These are phyloP conservation scores for Fopius arisanus DNA, from an alignment of 1,140 invertebrate species.

Conservation along the genomic window DNA sequence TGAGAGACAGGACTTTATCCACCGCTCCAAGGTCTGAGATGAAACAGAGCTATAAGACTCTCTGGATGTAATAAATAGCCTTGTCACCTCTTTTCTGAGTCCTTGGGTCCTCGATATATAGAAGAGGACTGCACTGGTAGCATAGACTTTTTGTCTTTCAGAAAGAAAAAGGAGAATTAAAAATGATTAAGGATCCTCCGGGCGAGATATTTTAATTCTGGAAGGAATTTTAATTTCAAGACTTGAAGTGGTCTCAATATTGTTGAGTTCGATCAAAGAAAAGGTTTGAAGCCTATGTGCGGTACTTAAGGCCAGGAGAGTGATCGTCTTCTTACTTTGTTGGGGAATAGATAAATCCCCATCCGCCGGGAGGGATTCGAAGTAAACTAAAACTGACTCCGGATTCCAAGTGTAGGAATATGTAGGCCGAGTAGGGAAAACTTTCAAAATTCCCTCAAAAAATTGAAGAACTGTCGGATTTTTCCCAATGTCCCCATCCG, in stretches of 20 bases:
- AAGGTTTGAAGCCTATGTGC: slow-evolving; percentile 27
- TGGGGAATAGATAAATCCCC: neutral
- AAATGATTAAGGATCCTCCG: slow-evolving; percentile 15
- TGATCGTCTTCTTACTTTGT: slow-evolving; percentile 8
- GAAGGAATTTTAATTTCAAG: slow-evolving; percentile 18
- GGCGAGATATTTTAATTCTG: slow-evolving; percentile 19
- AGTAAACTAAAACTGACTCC: neutral
- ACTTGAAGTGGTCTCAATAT: neutral
- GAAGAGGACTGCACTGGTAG: neutral
- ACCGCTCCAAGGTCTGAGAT: neutral
- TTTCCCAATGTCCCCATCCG: neutral
- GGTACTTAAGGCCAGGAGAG: slow-evolving; percentile 18
- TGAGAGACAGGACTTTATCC: neutral
- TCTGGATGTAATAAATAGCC: slow-evolving; percentile 17
- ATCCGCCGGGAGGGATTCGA: neutral
- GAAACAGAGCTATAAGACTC: neutral
- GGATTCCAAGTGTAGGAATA: slow-evolving; percentile 9
- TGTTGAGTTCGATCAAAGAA: slow-evolving; percentile 18
- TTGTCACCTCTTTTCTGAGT: neutral
- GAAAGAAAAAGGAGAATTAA: slow-evolving; percentile 12
- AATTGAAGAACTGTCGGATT: neutral
- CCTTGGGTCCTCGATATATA: slow-evolving; percentile 16
- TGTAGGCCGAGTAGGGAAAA: slow-evolving; percentile 1
- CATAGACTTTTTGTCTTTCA: slow-evolving; percentile 14
- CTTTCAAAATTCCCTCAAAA: slow-evolving; percentile 16